Evolutionary conservation across 2,113 vertebrate species (phyloP), one percentile per base, ranked within the genome.

Genomic region (Sakesphorus luctuosus): DNA sequence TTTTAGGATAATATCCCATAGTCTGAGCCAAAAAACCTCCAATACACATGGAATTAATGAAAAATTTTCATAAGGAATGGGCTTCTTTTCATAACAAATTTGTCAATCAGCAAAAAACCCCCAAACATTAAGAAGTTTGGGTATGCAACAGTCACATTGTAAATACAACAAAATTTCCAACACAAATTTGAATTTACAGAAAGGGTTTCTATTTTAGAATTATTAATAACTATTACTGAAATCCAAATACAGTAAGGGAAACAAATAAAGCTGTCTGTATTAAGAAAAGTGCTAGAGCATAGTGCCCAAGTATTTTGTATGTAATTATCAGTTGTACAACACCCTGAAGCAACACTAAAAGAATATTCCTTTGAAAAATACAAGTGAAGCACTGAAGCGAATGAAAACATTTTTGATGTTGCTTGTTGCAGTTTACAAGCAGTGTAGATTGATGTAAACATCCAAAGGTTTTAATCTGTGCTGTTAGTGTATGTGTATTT

Each of bases 61-160:
- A 43, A 63, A 78, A 7, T 13, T 31, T 8, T 28, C 28, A 3
- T n/a, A 47, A 53, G 20, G 13, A 25, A 21, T 73, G 52, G 24
- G 38, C n/a, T 91, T 76, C 13, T 71, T 24, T 28, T 46, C 10
- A 25, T 62, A 46, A 23, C 19, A 28, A 77, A 28, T 33, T 10
- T 43, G n/a, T 36, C 35, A 69, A 46, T 20, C 38, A 29, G 59
- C n/a, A 69, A 66, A 28, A 20, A n/a, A 15, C 15, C 17, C 55
- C 50, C 15, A 47, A 80, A 31, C 12, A 17, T 25, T 7, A 25
- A 31, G 9, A 56, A 61, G 26, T 38, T 20, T 24, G 36, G 56
- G 10, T 13, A 21, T 17, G 23, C 0, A 1, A 18, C 40, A 47
- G 28, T 35, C 2, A 0, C 43, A 19, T 38, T 40, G 26, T 31